Percentiles rank a stretch among this genome's conserved stretches.
Conservation (phyloP, 2,888 invertebrate genomes). For the Erebia epiphron region DNA sequence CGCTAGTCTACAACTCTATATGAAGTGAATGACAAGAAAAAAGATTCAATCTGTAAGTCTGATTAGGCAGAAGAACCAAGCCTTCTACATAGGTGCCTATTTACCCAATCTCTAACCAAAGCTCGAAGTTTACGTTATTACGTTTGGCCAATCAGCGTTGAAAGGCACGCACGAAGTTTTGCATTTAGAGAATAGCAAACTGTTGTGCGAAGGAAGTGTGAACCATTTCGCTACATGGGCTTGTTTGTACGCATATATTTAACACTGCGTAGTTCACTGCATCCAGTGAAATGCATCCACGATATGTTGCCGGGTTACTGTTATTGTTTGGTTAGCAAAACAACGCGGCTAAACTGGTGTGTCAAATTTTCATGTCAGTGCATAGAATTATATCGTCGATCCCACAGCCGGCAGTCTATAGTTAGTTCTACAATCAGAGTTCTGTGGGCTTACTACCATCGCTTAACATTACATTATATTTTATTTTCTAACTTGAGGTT, state of each 20-base stretch:
- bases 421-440: background rate
- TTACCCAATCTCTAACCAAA: too few relatives aligned
- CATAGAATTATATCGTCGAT: background rate
- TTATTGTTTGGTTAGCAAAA: slow-evolving; percentile 40
- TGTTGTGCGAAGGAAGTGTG: slow-evolving; percentile 26
- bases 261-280: slow-evolving; percentile 16
- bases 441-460: background rate
- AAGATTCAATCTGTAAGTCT: too few relatives aligned
- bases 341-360: slow-evolving; percentile 29
- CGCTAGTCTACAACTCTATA: too few relatives aligned
- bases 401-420: background rate
- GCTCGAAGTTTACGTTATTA: background rate
- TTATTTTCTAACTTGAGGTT: too few relatives aligned
- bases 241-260: slow-evolving; percentile 42
- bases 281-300: slow-evolving; percentile 32
- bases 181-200: background rate
- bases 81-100: too few relatives aligned
- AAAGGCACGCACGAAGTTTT: background rate
- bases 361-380: slow-evolving; percentile 24
- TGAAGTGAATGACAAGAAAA: too few relatives aligned
- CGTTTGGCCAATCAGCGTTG: background rate
- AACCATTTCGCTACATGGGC: slow-evolving; percentile 31
- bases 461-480: too few relatives aligned
- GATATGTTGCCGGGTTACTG: slow-evolving; percentile 31
- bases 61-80: too few relatives aligned